Conservation (phyloP, 2,888 invertebrate genomes). For the Drosophila cyrtoloma region DNA sequence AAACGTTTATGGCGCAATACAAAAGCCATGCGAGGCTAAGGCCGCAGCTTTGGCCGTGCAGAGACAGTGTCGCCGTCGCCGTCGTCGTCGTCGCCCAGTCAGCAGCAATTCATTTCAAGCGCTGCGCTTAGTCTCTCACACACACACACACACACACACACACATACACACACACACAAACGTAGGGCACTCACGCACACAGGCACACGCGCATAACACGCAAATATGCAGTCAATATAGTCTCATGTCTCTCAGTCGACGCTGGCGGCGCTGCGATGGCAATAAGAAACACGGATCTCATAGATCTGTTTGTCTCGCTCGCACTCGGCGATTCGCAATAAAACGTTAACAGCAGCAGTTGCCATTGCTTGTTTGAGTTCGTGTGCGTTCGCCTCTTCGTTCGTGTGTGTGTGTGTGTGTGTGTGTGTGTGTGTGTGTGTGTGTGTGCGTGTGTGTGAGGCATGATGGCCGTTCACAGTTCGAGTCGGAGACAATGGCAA, state of each 20-base stretch:
- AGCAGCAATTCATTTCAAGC: conserved; percentile 81
- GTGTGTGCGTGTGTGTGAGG: conserved; percentile 33
- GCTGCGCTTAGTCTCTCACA: conserved; percentile 61
- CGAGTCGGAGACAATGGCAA: conserved; percentile 32
- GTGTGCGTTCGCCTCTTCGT: conserved; percentile 15
- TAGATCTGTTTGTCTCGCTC: conserved; percentile 64
- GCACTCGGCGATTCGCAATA: conserved; percentile 46
- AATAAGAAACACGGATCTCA: conserved; percentile 74
- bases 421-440: conserved; percentile 22
- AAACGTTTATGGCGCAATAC: conserved; percentile 86
- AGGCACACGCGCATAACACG: conserved; percentile 31
- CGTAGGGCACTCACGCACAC: conserved; percentile 34
- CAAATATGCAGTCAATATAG: conserved; percentile 60
- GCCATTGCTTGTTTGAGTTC: conserved; percentile 24
- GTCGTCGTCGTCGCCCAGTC: conserved; percentile 55
- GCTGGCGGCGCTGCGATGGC: conserved; percentile 55
- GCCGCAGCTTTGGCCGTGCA: conserved; percentile 72
- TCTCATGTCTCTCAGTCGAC: conserved; percentile 54
- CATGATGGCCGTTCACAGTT: conserved; percentile 73
- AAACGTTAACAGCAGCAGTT: conserved; percentile 43
- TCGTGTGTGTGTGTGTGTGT: conserved; percentile 4
- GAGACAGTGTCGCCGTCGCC: conserved; percentile 63
- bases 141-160: conserved; percentile 24
- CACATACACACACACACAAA: conserved; percentile 21
- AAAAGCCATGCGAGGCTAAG: conserved; percentile 85